Evolutionary conservation across 2,113 vertebrate genomes (phyloP).

Genomic region (Rhipidura dahli): DNA sequence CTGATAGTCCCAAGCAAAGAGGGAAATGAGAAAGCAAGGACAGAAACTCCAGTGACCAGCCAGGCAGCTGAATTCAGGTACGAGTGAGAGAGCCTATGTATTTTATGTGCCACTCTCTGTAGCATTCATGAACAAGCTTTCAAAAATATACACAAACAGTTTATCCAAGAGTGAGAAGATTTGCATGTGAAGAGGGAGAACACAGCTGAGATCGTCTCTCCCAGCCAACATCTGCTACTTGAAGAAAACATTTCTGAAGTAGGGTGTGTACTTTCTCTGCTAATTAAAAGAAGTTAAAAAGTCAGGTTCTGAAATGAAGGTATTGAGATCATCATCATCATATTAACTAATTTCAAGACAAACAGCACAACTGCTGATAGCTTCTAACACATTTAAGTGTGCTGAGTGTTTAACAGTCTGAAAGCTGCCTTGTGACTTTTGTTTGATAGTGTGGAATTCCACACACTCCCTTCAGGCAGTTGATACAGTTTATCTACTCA

Average conservation of each 20-base stretch:
- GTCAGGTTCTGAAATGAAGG: not conserved
- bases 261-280: not conserved
- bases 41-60: not conserved
- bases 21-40: not conserved
- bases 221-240: not conserved
- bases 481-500: not conserved
- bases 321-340: not conserved
- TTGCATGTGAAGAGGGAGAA: not conserved
- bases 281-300: not conserved
- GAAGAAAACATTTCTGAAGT: not conserved
- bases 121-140: not conserved
- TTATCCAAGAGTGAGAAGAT: not conserved
- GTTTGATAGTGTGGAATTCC: not conserved
- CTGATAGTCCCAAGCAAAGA: not conserved
- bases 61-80: not conserved
- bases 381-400: not conserved
- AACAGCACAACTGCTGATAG: not conserved
- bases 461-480: not conserved
- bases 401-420: not conserved
- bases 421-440: not conserved
- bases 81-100: not conserved
- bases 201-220: not conserved
- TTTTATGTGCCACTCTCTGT: not conserved
- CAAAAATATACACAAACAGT: not conserved
- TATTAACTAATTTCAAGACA: not conserved